Evolutionary conservation across 1,140 invertebrate genomes (phyloP).

Genomic region (Gonioctena quinquepunctata): DNA sequence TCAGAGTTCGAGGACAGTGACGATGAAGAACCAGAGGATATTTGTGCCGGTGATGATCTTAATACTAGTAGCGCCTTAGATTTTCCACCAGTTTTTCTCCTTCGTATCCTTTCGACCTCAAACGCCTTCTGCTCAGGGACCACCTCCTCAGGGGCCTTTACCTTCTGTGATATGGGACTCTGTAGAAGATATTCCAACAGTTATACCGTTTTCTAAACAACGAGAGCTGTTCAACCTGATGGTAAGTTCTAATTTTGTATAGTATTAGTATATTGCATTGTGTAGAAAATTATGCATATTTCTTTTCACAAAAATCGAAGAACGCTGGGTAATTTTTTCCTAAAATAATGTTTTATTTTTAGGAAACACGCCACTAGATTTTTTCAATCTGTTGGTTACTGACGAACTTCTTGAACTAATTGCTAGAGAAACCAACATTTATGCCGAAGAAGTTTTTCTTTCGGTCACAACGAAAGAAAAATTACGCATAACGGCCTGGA

Average conservation of each 20-base stretch:
- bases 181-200: background rate
- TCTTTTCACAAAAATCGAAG: background rate
- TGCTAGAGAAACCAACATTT: constrained; percentile 29
- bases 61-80: background rate
- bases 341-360: background rate
- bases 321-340: background rate
- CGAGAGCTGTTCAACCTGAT: background rate
- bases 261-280: background rate
- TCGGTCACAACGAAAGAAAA: background rate
- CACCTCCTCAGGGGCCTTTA: background rate
- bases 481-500: constrained; percentile 32
- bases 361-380: background rate
- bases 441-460: constrained; percentile 33
- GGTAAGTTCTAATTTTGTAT: background rate
- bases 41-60: background rate
- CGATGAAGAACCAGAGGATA: background rate
- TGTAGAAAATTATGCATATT: background rate
- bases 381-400: constrained; percentile 16
- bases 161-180: no score
- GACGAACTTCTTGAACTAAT: constrained; percentile 26
- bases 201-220: background rate
- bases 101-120: background rate
- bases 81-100: background rate
- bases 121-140: background rate
- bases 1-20: background rate